These are phyloP conservation scores for Clavelina lepadiformis DNA, from an alignment of 23 tunicate genomes.

Conservation along the genomic window DNA sequence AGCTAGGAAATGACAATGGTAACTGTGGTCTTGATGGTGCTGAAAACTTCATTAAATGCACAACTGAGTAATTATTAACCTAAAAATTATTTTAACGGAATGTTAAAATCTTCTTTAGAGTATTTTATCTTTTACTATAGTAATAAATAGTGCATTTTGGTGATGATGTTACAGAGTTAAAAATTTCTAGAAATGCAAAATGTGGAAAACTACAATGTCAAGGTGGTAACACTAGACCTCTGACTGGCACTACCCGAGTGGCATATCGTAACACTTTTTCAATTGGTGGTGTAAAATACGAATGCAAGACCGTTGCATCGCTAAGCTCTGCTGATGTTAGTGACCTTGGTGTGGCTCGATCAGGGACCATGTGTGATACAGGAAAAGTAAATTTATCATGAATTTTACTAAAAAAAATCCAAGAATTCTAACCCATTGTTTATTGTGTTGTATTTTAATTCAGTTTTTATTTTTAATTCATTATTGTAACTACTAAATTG, in stretches of 20 bases:
- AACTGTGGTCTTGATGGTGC: conserved; percentile 52
- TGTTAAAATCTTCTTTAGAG: background rate
- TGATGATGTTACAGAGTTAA: no score
- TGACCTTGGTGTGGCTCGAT: conserved; percentile 51
- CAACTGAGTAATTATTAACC: conserved; percentile 16
- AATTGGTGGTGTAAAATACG: background rate
- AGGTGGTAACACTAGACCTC: conserved; percentile 25
- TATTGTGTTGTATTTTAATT: no score
- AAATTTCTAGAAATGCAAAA: conserved; percentile 12
- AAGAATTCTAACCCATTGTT: no score
- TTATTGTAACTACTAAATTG: no score
- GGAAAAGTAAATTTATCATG: conserved; percentile 22
- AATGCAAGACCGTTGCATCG: conserved; percentile 39
- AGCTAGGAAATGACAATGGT: conserved; percentile 52
- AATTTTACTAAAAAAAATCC: background rate
- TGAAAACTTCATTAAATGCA: conserved; percentile 35
- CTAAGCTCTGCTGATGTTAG: conserved; percentile 35
- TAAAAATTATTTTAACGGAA: background rate
- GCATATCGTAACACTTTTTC: background rate
- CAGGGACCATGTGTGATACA: conserved; percentile 62
- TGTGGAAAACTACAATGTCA: conserved; percentile 45
- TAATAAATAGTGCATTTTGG: no score
- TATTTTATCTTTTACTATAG: background rate
- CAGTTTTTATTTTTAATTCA: no score
- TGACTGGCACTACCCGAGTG: background rate